Conservation (phyloP, 2,113 vertebrate species). For the Hippocampus mohnikei region DNA sequence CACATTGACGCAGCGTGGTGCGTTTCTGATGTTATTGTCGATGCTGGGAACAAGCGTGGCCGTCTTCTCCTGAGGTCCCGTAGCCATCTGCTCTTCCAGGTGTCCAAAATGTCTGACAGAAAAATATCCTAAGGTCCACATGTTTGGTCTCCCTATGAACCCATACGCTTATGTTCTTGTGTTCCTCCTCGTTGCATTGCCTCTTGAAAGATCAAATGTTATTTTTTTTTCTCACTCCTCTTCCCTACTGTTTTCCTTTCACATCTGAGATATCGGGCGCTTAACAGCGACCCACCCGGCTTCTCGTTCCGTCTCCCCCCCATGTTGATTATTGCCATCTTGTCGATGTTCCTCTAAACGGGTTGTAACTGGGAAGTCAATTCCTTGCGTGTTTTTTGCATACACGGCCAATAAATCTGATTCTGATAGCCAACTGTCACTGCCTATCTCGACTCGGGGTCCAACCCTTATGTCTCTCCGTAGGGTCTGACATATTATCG, state of each 20-base stretch:
- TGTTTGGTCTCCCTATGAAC: too few species aligned
- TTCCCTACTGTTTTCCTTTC: too few species aligned
- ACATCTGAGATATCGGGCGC: too few species aligned
- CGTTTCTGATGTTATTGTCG: neutral
- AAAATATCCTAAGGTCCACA: neutral
- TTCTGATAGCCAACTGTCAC: neutral
- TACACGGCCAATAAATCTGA: too few species aligned
- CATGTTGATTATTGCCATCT: too few species aligned
- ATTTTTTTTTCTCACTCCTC: too few species aligned
- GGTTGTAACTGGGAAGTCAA: too few species aligned
- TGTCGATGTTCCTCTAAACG: too few species aligned
- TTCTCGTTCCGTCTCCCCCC: too few species aligned
- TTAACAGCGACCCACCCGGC: too few species aligned
- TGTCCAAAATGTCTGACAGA: neutral
- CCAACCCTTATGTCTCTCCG: neutral
- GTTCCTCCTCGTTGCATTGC: neutral
- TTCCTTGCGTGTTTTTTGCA: too few species aligned
- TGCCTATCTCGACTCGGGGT: neutral
- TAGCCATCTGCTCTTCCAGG: neutral
- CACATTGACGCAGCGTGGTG: neutral
- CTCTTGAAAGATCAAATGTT: neutral
- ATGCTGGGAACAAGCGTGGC: neutral
- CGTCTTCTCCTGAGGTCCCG: neutral
- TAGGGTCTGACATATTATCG: too few species aligned
- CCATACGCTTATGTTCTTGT: neutral